Base-by-base conservation (phyloP, 2,113 vertebrate genomes). In the Coryphaenoides rupestris region DNA sequence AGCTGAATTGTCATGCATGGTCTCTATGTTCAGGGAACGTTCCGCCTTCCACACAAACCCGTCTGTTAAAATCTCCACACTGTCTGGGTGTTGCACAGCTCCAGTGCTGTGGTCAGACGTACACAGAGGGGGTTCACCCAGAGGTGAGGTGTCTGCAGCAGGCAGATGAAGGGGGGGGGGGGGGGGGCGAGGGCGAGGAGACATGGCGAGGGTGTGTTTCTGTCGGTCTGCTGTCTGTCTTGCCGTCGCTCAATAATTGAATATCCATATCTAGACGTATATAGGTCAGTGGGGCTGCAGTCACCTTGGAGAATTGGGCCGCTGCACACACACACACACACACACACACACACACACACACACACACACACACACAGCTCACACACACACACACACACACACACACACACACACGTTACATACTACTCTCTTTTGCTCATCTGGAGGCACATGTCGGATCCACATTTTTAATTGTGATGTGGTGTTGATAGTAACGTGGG, bases 221-320 rank as follows among this genome's bases (percentile, higher is more conserved):
- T 40, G 33, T n/a, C n/a, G n/a, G n/a, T 40, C 33, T 40, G 33
- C 22, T 1, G 16, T 24, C 56, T 58, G 7, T 58, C 3, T 53
- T 17, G 23, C 33, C 19, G 21, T 73, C 58, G 66, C 33, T 81
- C 56, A 72, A 79, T 87, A 72, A 83, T 85, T 72, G 68, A 79
- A 74, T 58, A 75, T 65, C 70, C 49, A 77, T 78, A 77, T 78
- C 62, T 62, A 75, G 65, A 72, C 65, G 60, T 86, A 87, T 86
- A 68, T 88, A 80, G 88, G 88, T 89, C 85, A 87, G 81, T 86
- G 70, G 83, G 83, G 75, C 62, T 83, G 83, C 72, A 19, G 61
- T 63, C 55, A 19, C 75, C 65, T 72, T 21, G 5, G 75, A 79
- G 79, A 81, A 58, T 50, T 56, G 82, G 83, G 75, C 62, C 82